These are phyloP conservation scores for Orestias chungarensis DNA, from an alignment of 2,797 vertebrate species.

Conservation along the genomic window DNA sequence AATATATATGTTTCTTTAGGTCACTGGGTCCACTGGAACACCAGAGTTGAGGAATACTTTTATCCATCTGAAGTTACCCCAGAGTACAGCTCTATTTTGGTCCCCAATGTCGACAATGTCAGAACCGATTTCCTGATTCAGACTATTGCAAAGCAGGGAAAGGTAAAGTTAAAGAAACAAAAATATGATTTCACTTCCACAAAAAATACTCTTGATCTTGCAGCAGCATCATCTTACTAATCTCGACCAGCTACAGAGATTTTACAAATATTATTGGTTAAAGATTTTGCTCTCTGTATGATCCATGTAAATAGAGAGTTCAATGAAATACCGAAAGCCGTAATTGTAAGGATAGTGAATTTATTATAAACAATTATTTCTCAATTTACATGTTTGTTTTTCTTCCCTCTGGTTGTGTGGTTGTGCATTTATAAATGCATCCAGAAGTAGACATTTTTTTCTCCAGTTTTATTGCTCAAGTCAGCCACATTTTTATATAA, in stretches of 20 bases:
- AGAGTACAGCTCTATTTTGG: constrained; percentile 91
- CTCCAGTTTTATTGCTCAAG: neutral
- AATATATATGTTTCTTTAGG: constrained; percentile 74
- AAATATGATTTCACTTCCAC: too few species aligned
- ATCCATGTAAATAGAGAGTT: neutral
- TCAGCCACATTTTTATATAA: neutral
- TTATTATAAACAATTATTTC: neutral
- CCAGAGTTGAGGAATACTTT: constrained; percentile 82
- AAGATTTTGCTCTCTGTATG: neutral
- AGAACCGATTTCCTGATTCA: constrained; percentile 93
- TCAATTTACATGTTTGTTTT: neutral
- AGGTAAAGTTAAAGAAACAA: constrained; percentile 77
- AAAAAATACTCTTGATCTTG: neutral
- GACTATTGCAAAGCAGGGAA: constrained; percentile 92
- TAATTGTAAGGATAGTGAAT: neutral
- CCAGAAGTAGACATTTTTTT: neutral
- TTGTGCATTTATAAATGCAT: neutral
- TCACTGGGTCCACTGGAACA: constrained; percentile 92
- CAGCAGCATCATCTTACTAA: neutral
- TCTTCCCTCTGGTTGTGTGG: neutral
- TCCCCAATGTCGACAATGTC: constrained; percentile 95
- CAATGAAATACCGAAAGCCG: neutral
- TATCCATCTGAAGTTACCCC: constrained; percentile 84
- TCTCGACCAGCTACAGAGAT: neutral
- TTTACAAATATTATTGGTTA: neutral